Evolutionary conservation across 2,797 vertebrate genomes (phyloP), one percentile per base, ranked within the genome.

Genomic region (Parotocinclus haroldoi): DNA sequence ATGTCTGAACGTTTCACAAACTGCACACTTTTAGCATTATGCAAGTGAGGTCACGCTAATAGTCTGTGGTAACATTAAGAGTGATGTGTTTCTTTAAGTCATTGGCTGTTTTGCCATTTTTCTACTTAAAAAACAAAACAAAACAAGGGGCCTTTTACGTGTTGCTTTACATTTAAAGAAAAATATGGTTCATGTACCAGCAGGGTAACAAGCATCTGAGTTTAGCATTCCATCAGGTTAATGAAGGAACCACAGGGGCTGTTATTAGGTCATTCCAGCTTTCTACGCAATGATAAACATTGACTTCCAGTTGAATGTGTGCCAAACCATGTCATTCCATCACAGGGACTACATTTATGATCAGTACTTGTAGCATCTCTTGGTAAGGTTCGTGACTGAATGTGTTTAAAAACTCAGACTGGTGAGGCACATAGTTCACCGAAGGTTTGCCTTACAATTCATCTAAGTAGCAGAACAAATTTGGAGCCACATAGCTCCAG

Each of bases 101-200:
- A 17, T 18, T 49, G 7, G 14, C 12, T 46, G 40, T 52, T 10
- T 58, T 68, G 14, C 38, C 44, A 54, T 50, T 45, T 50, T 39
- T 54, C 10, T 11, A 27, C 27, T 27, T 27, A 27, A 27, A 27
- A 27, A 27, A n/a, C n/a, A n/a, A 27, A 27, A 40, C 4, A 57
- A 52, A 17, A 70, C 13, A 44, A 59, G 69, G 16, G 69, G 73
- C 64, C 64, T 71, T 74, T 67, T 60, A 19, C 54, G 45, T 12
- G 10, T 61, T 9, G 0, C 48, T 63, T 74, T 69, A 45, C 50
- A 9, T 68, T 9, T 18, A 7, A 0, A n/a, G 0, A 38, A 14
- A 49, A 27, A 38, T 38, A 17, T 49, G 52, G 46, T 72, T 52
- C 40, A 57, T 54, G 16, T 39, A 66, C 14, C 38, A 65, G 45